Percentiles rank a stretch among this genome's conserved stretches.
phyloP scores from a whole-genome alignment of 1,140 invertebrate species.

The Apis mellifera region Amel_HAv3.1 CM009938.2:949001-949500 shows the following conservation, averaged over 20 bases:
- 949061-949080: too few species aligned
- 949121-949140: constrained; percentile 15
- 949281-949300: too few species aligned
- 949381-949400: constrained; percentile 46
- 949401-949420: constrained; percentile 63
- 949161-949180: background rate
- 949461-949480: constrained; percentile 76
- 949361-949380: constrained; percentile 35
- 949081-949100: background rate
- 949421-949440: constrained; percentile 59
- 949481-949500: constrained; percentile 32
- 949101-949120: constrained; percentile 25
- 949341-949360: background rate
- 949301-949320: too few species aligned
- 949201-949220: constrained; percentile 22
- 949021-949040: too few species aligned
- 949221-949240: background rate
- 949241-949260: background rate
- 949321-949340: background rate
- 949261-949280: too few species aligned
- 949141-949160: constrained; percentile 1
- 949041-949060: too few species aligned
- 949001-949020: too few species aligned
- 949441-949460: constrained; percentile 76
- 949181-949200: constrained; percentile 13